Base-by-base conservation (phyloP, 2,888 invertebrate species). In the Celastrina argiolus region DNA sequence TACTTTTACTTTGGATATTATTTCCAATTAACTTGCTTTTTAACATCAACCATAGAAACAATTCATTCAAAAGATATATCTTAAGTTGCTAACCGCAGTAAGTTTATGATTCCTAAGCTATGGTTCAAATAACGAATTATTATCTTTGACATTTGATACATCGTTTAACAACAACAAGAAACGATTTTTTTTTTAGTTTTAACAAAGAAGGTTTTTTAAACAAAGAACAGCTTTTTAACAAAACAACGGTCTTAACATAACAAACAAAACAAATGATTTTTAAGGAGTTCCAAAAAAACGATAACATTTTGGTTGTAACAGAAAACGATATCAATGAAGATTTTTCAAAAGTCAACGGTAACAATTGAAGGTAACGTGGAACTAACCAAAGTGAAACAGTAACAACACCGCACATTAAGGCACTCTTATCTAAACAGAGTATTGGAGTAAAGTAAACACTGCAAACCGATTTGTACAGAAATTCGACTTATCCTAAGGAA, bases 361-460 rank as follows among this genome's bases (percentile, higher is more conserved):
- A 68, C 45, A 81, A 81, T 74, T 72, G 75, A 82, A 82, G 78
- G 74, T 75, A 74, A 70, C 69, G 69, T 69, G 68, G 56, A 70
- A 75, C 39, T 79, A 84, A 83, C 80, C 76, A 74, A 74, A 78
- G 63, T 36, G 41, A 71, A 74, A 73, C 71, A 76, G 77, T 78
- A 85, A 83, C 83, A 85, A 84, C 78, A 84, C 89, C 89, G 88
- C 84, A 79, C 87, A 90, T 91, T 90, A 89, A 91, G 91, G 87
- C 86, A 66, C 56, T 68, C 58, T 59, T 42, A 34, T 66, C 42
- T 42, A 59, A 61, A 66, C 41, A 31, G 16, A 59, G 1, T 31
- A 22, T 18, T 61, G 22, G 22, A 14, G 61, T 18, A 36, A 36
- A 26, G 22, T 6, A 22, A 14, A 22, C 36, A 51, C 51, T 51